A percentile compares a stretch with the other conserved stretches of the same genome.
These are phyloP conservation scores for Parambassis ranga DNA, from an alignment of 2,797 vertebrate species.

Conservation along the genomic window DNA sequence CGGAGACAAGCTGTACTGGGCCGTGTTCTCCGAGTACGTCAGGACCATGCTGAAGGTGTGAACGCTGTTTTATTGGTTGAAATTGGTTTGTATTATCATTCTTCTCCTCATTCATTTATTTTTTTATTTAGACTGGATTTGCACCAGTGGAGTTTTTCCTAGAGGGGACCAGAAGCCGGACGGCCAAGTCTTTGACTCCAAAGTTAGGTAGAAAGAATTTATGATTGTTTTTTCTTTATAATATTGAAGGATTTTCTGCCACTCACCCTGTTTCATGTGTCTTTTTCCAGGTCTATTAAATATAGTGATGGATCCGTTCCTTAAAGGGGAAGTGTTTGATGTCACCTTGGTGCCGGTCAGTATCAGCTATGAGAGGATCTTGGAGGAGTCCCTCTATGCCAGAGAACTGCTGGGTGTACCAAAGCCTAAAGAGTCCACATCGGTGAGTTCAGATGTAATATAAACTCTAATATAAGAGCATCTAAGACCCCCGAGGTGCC, in stretches of 20 bases:
- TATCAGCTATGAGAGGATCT: constrained; percentile 94
- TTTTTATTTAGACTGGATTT: constrained; percentile 84
- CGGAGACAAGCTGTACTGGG: constrained; percentile 95
- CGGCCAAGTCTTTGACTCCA: constrained; percentile 91
- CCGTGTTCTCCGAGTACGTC: constrained; percentile 96
- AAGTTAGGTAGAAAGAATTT: constrained; percentile 84
- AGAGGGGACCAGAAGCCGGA: constrained; percentile 95
- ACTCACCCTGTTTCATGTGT: neutral
- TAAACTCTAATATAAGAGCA: neutral
- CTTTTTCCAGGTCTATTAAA: constrained; percentile 87
- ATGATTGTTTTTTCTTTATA: neutral
- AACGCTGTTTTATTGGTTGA: neutral
- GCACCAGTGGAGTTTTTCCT: constrained; percentile 98
- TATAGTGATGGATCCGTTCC: constrained; percentile 95
- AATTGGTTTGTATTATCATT: too few relatives aligned
- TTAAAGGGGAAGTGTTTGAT: constrained; percentile 96
- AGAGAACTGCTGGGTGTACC: constrained; percentile 94
- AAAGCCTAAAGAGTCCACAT: constrained; percentile 97
- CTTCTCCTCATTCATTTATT: neutral
- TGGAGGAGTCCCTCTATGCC: constrained; percentile 94
- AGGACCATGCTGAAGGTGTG: constrained; percentile 92
- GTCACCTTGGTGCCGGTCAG: constrained; percentile 92
- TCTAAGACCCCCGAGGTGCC: too few relatives aligned
- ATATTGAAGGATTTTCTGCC: neutral
- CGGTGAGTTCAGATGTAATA: constrained; percentile 85